Evolutionary conservation across 2,888 invertebrate species (phyloP).

Genomic region (Trisateles emortualis): DNA sequence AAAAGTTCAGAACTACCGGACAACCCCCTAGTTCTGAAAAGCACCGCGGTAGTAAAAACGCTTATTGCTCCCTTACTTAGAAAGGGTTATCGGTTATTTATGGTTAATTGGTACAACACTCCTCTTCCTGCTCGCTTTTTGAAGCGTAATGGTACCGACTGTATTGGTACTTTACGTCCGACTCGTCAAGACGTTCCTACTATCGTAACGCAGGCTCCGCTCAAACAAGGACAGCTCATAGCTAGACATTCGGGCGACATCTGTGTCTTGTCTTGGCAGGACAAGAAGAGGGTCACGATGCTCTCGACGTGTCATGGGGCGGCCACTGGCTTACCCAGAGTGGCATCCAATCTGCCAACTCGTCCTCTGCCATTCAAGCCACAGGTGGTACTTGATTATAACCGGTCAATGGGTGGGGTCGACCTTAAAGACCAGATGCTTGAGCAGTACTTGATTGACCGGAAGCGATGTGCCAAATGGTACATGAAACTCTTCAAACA

Average conservation of each 20-base stretch:
- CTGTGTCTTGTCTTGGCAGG: no score
- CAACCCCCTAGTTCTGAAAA: no score
- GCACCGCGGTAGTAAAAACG: slow-evolving; percentile 8
- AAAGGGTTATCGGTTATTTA: slow-evolving; percentile 19
- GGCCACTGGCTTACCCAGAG: neutral
- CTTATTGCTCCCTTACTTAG: slow-evolving; percentile 22
- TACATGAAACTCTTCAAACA: no score
- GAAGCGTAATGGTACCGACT: slow-evolving; percentile 28
- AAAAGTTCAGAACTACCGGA: no score
- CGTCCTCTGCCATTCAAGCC: no score
- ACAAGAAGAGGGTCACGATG: no score
- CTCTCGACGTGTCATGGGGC: slow-evolving; percentile 1
- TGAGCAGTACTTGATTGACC: slow-evolving; percentile 11
- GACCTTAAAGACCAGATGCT: slow-evolving; percentile 21
- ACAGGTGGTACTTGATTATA: slow-evolving; percentile 7
- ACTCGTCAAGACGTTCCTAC: slow-evolving; percentile 15
- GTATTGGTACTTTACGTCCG: slow-evolving; percentile 23
- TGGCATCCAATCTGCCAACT: no score
- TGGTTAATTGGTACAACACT: slow-evolving; percentile 22
- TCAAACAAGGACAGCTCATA: slow-evolving; percentile 17
- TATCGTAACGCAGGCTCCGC: slow-evolving; percentile 14
- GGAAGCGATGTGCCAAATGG: no score
- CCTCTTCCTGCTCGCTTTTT: slow-evolving; percentile 21
- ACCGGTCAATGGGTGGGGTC: neutral
- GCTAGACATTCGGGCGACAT: slow-evolving; percentile 30